phyloP scores from a whole-genome alignment of 1,140 invertebrate species.

The Telenomus remus region DNA sequence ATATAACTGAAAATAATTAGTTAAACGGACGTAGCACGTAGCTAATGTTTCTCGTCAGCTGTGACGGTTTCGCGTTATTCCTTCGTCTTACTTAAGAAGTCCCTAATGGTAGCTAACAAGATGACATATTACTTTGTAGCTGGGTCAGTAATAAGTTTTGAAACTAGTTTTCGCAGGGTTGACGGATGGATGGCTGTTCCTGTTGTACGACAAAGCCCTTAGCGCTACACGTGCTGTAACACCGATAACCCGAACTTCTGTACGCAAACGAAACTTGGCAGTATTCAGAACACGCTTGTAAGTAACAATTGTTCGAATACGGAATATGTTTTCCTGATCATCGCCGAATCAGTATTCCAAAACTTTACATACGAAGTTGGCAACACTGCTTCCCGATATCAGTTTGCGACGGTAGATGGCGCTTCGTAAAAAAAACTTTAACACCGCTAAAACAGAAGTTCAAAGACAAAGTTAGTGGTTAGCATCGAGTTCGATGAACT shows the following conservation, averaged over 20 bases:
- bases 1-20: conserved; percentile 13
- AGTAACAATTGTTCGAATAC: conserved; percentile 33
- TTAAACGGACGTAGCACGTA: neutral
- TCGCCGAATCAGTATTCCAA: too few species aligned
- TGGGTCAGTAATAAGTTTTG: conserved; percentile 62
- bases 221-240: conserved; percentile 30
- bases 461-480: too few species aligned
- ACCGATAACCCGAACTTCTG: conserved; percentile 35
- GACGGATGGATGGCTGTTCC: conserved; percentile 29
- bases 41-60: conserved; percentile 9
- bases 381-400: too few species aligned
- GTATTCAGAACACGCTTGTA: conserved; percentile 30
- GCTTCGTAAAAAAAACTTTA: too few species aligned
- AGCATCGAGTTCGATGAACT: too few species aligned
- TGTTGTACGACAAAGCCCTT: conserved; percentile 42
- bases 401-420: too few species aligned
- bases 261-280: conserved; percentile 33
- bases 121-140: conserved; percentile 43
- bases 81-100: conserved; percentile 32
- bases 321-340: conserved; percentile 3
- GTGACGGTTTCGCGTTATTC: conserved; percentile 13
- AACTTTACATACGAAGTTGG: too few species aligned
- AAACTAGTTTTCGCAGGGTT: conserved; percentile 65
- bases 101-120: conserved; percentile 40
- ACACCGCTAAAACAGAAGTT: too few species aligned